Evolutionary conservation across 2,888 invertebrate species (phyloP), one percentile per base, ranked within the genome.

Genomic region (Actias luna): DNA sequence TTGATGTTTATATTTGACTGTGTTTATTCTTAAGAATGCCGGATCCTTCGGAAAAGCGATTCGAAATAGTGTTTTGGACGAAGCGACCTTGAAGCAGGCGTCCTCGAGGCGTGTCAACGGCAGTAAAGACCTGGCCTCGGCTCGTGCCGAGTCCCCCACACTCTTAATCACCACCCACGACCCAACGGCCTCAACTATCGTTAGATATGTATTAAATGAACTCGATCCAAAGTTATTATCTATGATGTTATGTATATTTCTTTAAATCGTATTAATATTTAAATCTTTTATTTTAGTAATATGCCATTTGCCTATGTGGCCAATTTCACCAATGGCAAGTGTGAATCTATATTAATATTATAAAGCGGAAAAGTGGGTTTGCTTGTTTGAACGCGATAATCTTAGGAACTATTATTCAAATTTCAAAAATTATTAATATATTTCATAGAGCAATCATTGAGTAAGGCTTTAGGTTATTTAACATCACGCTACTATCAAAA

Each of bases 61-160:
- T 69, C 74, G 72, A 73, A 72, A 72, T 74, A 72, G 70, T 64
- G 74, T 77, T 86, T 83, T 79, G 74, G 83, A 77, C 76, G 77
- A 69, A 70, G 78, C 80, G 88, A 90, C 91, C 90, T 90, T 89
- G 89, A 77, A 74, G 73, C 77, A 72, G 61, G 82, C 78, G 89
- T 87, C 91, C 89, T 88, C 87, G 85, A 78, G 75, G 83, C 77
- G 84, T 87, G 92, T 92, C 91, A 91, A 85, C 84, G 91, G 87
- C 92, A 87, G 88, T 82, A 72, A 74, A 76, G 72, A 72, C 76
- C 74, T 72, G 78, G 84, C 83, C 83, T 82, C 83, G 75, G 77
- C 79, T 76, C 78, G 77, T 75, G 76, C 75, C 77, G 73, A 71
- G 73, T 73, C 68, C 72, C 73, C 72, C 72, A 69, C 78, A 73